Base-by-base conservation (phyloP, 1,140 invertebrate species). In the Caenorhabditis briggsae region DNA sequence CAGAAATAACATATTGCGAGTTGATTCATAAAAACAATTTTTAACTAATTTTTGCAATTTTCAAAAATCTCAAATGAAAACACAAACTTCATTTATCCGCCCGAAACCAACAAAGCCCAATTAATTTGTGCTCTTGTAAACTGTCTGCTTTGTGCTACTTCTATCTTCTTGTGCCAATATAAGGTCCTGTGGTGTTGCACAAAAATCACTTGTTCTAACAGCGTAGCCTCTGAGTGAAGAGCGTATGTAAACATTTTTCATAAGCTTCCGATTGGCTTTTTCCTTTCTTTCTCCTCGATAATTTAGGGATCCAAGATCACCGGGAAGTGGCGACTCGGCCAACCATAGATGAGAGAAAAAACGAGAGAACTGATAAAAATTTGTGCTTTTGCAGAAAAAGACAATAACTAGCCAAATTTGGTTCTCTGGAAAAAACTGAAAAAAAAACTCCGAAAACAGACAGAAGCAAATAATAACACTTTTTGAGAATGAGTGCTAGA, bases 221-320 rank as follows among this genome's bases (percentile, higher is more conserved):
- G 33, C 8, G 33, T 8, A 64, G 33, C 59, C n/a, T 2, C 14
- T 1, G 23, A 43, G 64, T 70, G 64, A 70, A 70, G 64, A 70
- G 64, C 64, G 64, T 70, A 70, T 70, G 64, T 46, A 70, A 70
- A 70, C 64, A 70, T 70, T 70, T 33, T 70, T 20, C 64, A 70
- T 70, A 70, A 70, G 82, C 82, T 33, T 33, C 3, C 16, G 46
- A 55, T 82, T 56, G 56, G 50, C 56, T 82, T 82, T 82, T 23
- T 33, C 33, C 33, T 33, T 33, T 82, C 14, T 56, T 41, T 82
- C 50, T 53, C 50, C 16, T 16, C 50, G 12, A n/a, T 33, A 59
- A 18, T 82, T 59, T 56, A 56, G 82, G 16, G 50, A 55, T 59
- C 82, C 25, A 82, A 82, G 56, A 56, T 82, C 82, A 41, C 50